Evolutionary conservation across 2,888 invertebrate genomes (phyloP), one percentile per base, ranked within the genome.

Genomic region (Yponomeuta evonymella): DNA sequence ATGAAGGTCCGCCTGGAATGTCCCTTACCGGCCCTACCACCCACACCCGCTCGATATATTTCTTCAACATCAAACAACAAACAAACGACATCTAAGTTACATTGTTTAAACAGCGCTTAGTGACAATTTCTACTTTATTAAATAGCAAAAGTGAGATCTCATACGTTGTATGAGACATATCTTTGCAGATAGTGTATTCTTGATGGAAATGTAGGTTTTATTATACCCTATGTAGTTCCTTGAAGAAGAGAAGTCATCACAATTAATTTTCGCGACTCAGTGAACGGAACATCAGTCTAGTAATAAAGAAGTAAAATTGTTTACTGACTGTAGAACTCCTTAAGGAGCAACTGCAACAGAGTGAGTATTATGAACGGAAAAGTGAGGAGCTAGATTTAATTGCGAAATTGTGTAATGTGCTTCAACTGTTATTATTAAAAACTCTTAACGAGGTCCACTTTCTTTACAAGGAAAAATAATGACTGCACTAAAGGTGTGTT

Each of bases 221-320:
- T 5, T 33, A 33, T 33, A 33, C 33, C 33, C 33, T 33, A 0
- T 33, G 33, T 33, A 23, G 9, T 65, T 4, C 30, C 65, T 65
- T 33, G 30, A 8, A 29, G 65, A 65, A 65, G 33, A 30, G 23
- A 65, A 65, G 33, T 30, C 43, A 43, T 43, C 30, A 30, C 65
- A 65, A 65, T 65, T 30, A 5, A 65, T 65, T 65, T 65, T 65
- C 30, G 33, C 65, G 33, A 29, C 33, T 30, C 65, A 65, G 10
- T 65, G 33, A 65, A 30, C 65, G 12, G 33, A 67, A 36, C n/a
- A 23, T 67, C 67, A 33, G 67, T 67, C 65, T 11, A 6, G 63
- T 8, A 63, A 29, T 63, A 63, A 63, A n/a, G 9, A 63, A 23
- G 23, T 63, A 8, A 63, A 23, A n/a, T 63, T 9, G 64, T 30